Conservation (phyloP, 2,888 invertebrate genomes). For the Venustoraphidia nigricollis region DNA sequence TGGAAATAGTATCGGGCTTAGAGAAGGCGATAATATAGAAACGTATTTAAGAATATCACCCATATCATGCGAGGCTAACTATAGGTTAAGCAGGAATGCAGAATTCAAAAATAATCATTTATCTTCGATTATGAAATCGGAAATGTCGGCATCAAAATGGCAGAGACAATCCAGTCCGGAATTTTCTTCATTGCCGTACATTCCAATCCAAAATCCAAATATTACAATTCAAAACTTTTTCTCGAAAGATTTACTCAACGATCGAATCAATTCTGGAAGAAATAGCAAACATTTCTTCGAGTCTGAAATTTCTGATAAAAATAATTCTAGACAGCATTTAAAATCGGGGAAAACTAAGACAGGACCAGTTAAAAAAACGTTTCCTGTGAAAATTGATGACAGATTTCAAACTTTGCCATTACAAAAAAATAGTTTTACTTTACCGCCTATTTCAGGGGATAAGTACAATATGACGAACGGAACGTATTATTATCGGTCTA, state of each 20-base stretch:
- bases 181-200: constrained; percentile 20
- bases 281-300: too few species aligned
- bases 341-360: too few species aligned
- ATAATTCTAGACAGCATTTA: too few species aligned
- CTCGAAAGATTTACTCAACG: too few species aligned
- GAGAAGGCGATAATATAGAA: background rate
- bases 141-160: constrained; percentile 12
- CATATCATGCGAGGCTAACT: background rate
- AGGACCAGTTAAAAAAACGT: too few species aligned
- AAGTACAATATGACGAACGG: constrained; percentile 11
- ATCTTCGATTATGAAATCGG: constrained; percentile 10
- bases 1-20: background rate
- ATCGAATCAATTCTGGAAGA: too few species aligned
- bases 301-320: too few species aligned
- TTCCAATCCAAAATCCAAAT: constrained; percentile 7
- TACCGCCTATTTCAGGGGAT: constrained; percentile 19
- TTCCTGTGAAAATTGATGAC: background rate
- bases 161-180: constrained; percentile 13
- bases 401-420: too few species aligned
- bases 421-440: constrained; percentile 14
- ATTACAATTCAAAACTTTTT: too few species aligned
- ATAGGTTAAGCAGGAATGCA: background rate
- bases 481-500: constrained; percentile 18
- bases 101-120: background rate
- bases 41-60: background rate